These are phyloP conservation scores for Calephelis virginiensis DNA, from an alignment of 1,140 invertebrate species.

Conservation along the genomic window DNA sequence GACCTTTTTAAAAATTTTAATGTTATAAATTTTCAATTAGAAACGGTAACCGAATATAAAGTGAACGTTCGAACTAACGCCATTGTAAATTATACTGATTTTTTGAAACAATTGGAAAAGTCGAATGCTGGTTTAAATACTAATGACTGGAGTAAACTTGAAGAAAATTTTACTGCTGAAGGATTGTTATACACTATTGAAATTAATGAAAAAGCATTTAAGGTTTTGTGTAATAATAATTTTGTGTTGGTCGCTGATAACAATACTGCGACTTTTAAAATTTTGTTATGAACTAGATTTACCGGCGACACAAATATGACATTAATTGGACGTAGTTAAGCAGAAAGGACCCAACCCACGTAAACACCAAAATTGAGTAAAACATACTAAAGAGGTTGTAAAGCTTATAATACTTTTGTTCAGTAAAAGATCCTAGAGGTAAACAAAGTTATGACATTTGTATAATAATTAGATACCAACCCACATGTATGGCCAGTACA, in stretches of 20 bases:
- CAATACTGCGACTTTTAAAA: constrained; percentile 6
- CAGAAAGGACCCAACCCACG: too few species aligned
- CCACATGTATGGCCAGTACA: too few species aligned
- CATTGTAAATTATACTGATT: neutral
- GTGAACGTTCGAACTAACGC: neutral
- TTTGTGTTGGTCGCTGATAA: neutral
- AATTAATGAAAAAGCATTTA: neutral
- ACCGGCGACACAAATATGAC: too few species aligned
- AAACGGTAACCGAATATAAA: neutral
- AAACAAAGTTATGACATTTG: too few species aligned
- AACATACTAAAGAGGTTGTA: too few species aligned
- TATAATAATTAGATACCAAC: too few species aligned
- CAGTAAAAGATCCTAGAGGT: too few species aligned
- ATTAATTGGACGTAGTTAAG: too few species aligned
- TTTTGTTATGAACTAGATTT: neutral
- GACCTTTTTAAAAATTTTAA: neutral
- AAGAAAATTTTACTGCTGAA: neutral
- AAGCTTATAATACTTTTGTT: too few species aligned
- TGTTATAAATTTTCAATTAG: neutral
- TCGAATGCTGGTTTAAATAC: neutral
- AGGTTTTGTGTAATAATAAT: neutral
- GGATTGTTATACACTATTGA: neutral
- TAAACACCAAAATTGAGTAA: too few species aligned
- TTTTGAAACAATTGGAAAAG: neutral
- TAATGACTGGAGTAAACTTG: neutral